Conservation (phyloP, 2,113 vertebrate species). For the Caranx melampygus region DNA sequence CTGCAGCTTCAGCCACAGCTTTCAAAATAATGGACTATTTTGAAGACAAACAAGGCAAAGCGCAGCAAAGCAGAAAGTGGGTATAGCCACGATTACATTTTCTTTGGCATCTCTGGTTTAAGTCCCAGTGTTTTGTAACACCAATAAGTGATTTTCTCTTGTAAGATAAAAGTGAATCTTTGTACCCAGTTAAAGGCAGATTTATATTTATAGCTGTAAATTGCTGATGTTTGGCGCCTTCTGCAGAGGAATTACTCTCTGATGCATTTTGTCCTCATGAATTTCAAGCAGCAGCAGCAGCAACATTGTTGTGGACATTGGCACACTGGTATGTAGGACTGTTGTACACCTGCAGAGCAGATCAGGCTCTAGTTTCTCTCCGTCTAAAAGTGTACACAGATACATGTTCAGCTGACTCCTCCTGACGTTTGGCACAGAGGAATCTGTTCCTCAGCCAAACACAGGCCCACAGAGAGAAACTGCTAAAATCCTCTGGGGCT, state of each 20-base stretch:
- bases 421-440: conserved; percentile 36
- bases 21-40: conserved; percentile 25
- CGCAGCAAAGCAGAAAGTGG: conserved; percentile 31
- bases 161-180: background rate
- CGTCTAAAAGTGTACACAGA: conserved; percentile 3
- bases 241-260: background rate
- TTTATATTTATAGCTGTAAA: background rate
- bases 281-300: background rate
- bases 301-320: background rate
- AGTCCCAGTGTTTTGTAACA: background rate
- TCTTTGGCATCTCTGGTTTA: conserved; percentile 27
- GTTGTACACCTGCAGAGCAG: background rate
- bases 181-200: background rate
- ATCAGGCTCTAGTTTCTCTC: conserved; percentile 24
- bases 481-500: conserved; percentile 28
- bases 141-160: background rate
- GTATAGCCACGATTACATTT: conserved; percentile 41
- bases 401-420: conserved; percentile 12
- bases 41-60: conserved; percentile 32
- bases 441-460: background rate
- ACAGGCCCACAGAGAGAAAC: conserved; percentile 21
- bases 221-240: background rate
- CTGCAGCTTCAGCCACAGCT: conserved; percentile 13
- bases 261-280: background rate
- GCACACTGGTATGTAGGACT: conserved; percentile 20